phyloP scores from a whole-genome alignment of 2,797 vertebrate species.

The Taenioides sp. region DNA sequence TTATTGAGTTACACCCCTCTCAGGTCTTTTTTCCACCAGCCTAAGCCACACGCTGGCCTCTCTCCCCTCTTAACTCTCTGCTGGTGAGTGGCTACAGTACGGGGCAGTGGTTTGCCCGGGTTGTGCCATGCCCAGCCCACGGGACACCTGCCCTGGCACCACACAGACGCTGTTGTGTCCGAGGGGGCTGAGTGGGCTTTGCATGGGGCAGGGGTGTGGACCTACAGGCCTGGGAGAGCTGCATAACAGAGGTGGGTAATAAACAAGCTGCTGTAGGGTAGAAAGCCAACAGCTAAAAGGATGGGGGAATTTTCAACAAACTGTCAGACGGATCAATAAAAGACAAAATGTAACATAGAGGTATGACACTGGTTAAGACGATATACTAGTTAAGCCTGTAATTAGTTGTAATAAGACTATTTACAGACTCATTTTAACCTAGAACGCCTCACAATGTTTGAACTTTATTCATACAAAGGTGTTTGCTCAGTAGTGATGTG shows the following conservation, averaged over 20 bases:
- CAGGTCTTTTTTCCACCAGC: slow-evolving; percentile 13
- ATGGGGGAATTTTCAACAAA: too few relatives aligned
- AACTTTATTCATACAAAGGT: too few relatives aligned
- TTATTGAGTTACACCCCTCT: slow-evolving; percentile 19
- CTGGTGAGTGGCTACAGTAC: background rate
- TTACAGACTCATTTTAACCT: too few relatives aligned
- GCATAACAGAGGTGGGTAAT: slow-evolving; percentile 13
- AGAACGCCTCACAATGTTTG: too few relatives aligned
- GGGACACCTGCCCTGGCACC: slow-evolving; percentile 53
- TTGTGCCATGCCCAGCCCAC: slow-evolving; percentile 16
- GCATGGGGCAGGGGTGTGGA: slow-evolving; percentile 11
- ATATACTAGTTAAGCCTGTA: too few relatives aligned
- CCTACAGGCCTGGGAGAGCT: slow-evolving; percentile 18
- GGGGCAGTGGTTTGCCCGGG: slow-evolving; percentile 11
- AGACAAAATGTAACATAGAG: too few relatives aligned
- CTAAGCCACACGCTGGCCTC: background rate
- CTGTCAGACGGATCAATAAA: too few relatives aligned
- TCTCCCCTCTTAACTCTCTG: too few relatives aligned
- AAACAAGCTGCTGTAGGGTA: background rate
- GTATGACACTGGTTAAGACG: too few relatives aligned
- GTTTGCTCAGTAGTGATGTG: too few relatives aligned
- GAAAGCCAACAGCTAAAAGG: too few relatives aligned
- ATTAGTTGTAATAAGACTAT: too few relatives aligned
- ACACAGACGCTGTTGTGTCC: slow-evolving; percentile 53
- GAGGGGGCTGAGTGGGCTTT: slow-evolving; percentile 33